A percentile compares a stretch with the other conserved stretches of the same genome.
Conservation (phyloP, 2,113 vertebrate species). For the Alexandromys fortis region DNA sequence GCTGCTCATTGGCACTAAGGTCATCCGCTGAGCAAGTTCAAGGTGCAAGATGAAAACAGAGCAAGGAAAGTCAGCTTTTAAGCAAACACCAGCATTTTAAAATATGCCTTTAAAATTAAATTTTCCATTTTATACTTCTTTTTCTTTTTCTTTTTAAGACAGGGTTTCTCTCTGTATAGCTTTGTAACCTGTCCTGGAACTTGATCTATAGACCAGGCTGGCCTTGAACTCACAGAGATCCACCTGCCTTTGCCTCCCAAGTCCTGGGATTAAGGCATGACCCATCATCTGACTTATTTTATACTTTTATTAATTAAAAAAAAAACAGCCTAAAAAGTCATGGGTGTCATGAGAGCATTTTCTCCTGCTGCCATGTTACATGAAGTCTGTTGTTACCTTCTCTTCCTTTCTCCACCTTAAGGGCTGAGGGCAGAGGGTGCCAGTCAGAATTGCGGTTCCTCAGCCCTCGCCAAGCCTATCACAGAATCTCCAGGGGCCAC, state of each 20-base stretch:
- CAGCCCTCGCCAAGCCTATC: neutral
- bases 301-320: neutral
- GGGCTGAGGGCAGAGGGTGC: neutral
- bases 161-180: neutral
- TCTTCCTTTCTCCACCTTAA: neutral
- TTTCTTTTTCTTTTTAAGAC: neutral
- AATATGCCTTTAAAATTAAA: neutral
- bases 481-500: neutral
- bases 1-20: conserved; percentile 95
- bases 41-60: neutral
- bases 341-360: neutral
- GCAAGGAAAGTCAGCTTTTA: conserved; percentile 13
- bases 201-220: neutral
- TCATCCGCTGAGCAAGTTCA: conserved; percentile 91
- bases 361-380: neutral
- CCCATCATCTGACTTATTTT: neutral
- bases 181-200: neutral
- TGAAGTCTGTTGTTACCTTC: neutral
- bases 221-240: neutral
- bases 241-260: neutral
- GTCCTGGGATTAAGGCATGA: neutral
- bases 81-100: conserved; percentile 50
- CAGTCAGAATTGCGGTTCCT: neutral
- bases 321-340: neutral
- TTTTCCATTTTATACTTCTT: neutral